These are phyloP conservation scores for Ormyrus rosae DNA, from an alignment of 2,888 invertebrate genomes.

Conservation along the genomic window DNA sequence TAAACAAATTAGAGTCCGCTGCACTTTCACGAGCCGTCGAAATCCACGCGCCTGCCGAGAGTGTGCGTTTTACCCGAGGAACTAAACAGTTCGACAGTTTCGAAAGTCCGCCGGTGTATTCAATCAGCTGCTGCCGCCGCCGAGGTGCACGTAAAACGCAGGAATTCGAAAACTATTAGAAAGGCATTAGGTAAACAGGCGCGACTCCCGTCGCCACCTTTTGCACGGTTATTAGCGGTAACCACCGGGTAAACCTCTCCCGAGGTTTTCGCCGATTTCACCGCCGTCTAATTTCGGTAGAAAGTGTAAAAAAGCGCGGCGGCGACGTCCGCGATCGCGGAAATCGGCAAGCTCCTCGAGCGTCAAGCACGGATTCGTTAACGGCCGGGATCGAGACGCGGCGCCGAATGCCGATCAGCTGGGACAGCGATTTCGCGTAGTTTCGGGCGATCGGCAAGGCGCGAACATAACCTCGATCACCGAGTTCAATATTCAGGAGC, in stretches of 20 bases:
- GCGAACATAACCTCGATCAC: too few species aligned
- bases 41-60: too few species aligned
- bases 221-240: not conserved
- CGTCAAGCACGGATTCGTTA: not conserved
- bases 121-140: constrained; percentile 6
- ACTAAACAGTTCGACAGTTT: too few species aligned
- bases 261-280: constrained; percentile 10
- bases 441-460: too few species aligned
- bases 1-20: constrained; percentile 16
- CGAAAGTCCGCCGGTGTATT: not conserved
- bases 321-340: constrained; percentile 8
- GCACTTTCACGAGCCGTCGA: not conserved
- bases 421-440: too few species aligned
- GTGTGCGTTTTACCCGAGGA: too few species aligned
- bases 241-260: not conserved
- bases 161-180: not conserved
- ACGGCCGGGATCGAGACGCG: too few species aligned
- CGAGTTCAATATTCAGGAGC: too few species aligned
- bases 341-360: constrained; percentile 1
- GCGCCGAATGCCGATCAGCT: too few species aligned
- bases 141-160: not conserved
- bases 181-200: not conserved
- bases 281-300: not conserved
- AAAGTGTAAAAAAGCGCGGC: constrained; percentile 13
- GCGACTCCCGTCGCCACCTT: not conserved